Percentiles rank a stretch among this genome's conserved stretches.
Evolutionary conservation across 2,797 vertebrate genomes (phyloP).

Genomic region (Chelmon rostratus): DNA sequence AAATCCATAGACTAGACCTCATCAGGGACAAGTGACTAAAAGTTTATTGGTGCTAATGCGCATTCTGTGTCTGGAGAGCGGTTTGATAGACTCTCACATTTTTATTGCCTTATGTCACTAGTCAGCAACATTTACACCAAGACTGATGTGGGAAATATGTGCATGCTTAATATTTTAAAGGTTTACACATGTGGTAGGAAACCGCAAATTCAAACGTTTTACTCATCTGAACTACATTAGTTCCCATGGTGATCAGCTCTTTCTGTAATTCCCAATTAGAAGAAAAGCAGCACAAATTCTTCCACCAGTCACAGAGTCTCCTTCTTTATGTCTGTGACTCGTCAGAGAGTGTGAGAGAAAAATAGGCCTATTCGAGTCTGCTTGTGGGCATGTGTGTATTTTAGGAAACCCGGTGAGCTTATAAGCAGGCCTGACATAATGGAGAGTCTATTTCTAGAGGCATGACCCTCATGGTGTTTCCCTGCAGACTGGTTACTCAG

Average conservation of each 20-base stretch:
- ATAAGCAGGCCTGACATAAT: slow-evolving; percentile 74
- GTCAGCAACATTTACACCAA: slow-evolving; percentile 31
- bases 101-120: slow-evolving; percentile 27
- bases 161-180: slow-evolving; percentile 43
- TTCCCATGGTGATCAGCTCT: slow-evolving; percentile 54
- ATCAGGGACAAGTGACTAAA: neutral
- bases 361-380: slow-evolving; percentile 31
- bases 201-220: slow-evolving; percentile 54
- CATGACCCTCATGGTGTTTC: slow-evolving; percentile 66
- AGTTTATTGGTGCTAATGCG: neutral
- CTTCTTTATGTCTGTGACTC: slow-evolving; percentile 57
- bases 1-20: neutral
- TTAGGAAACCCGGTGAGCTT: slow-evolving; percentile 60
- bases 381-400: slow-evolving; percentile 53
- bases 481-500: slow-evolving; percentile 63
- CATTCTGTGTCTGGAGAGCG: neutral
- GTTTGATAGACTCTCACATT: slow-evolving; percentile 25
- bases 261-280: slow-evolving; percentile 54
- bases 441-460: slow-evolving; percentile 77
- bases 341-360: slow-evolving; percentile 60
- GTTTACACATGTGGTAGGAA: slow-evolving; percentile 63
- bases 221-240: slow-evolving; percentile 65
- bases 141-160: slow-evolving; percentile 57
- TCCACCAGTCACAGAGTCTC: slow-evolving; percentile 48
- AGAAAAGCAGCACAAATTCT: slow-evolving; percentile 48